Conservation (phyloP, 2,797 vertebrate genomes). For the Dicrostonyx torquatus region DNA sequence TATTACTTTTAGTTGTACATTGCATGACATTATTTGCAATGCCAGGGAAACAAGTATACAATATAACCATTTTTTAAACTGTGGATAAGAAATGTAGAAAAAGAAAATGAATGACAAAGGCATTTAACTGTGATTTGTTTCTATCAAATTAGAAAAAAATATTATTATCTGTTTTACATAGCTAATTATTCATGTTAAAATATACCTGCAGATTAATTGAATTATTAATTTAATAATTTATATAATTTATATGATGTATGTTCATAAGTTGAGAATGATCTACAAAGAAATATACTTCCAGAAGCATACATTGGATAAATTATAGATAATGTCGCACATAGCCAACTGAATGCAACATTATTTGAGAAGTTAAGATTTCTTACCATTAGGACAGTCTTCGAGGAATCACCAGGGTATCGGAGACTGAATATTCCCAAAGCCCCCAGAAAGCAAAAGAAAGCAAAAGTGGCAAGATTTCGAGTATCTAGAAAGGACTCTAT, state of each 20-base stretch:
- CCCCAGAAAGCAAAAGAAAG: constrained; percentile 92
- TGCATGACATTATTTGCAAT: not conserved
- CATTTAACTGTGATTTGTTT: not conserved
- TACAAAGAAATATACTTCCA: constrained; percentile 2
- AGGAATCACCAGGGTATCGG: constrained; percentile 91
- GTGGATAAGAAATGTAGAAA: constrained; percentile 1
- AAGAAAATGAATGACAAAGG: constrained; percentile 45
- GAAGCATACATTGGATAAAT: constrained; percentile 15
- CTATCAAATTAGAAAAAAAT: constrained; percentile 30
- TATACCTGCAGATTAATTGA: not conserved
- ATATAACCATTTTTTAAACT: constrained; percentile 17
- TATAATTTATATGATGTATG: constrained; percentile 4
- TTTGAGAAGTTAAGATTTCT: constrained; percentile 75
- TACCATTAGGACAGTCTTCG: constrained; percentile 97
- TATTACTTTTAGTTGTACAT: not conserved
- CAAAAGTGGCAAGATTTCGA: constrained; percentile 94
- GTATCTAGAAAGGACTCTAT: constrained; percentile 94
- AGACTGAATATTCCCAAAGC: constrained; percentile 93
- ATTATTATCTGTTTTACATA: constrained; percentile 19
- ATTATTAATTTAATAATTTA: constrained; percentile 18
- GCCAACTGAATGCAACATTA: not conserved
- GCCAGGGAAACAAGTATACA: constrained; percentile 10
- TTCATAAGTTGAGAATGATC: not conserved
- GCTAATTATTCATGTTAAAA: not conserved
- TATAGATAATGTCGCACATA: not conserved